Evolutionary conservation across 1,140 invertebrate genomes (phyloP).

Genomic region (Mercenaria mercenaria): DNA sequence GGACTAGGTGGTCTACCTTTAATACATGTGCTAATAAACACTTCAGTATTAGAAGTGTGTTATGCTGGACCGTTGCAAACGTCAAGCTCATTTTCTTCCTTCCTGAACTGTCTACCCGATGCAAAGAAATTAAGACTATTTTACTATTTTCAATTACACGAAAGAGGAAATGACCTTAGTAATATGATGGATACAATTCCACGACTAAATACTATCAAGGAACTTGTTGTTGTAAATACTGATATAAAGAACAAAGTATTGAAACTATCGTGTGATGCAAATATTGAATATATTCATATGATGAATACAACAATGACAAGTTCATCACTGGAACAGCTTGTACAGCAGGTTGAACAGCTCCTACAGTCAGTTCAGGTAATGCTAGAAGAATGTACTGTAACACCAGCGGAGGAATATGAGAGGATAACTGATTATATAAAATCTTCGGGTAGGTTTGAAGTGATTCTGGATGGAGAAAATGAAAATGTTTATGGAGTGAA

Average conservation of each 20-base stretch:
- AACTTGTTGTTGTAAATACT: not conserved
- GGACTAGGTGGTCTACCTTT: not conserved
- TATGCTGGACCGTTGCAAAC: not conserved
- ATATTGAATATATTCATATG: not conserved
- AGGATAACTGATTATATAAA: not conserved
- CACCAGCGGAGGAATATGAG: not conserved
- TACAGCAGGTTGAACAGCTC: not conserved
- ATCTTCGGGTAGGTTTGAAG: not conserved
- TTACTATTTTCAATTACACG: not conserved
- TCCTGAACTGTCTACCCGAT: not conserved
- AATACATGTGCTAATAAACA: not conserved
- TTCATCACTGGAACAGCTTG: not conserved
- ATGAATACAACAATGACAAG: not conserved
- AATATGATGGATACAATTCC: not conserved
- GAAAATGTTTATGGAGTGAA: no score
- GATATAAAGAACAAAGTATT: not conserved
- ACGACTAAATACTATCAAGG: not conserved
- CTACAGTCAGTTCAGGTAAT: not conserved
- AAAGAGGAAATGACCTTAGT: not conserved
- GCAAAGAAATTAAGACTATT: not conserved
- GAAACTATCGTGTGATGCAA: not conserved
- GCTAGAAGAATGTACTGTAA: not conserved
- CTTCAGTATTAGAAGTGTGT: not conserved
- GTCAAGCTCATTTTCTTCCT: not conserved
- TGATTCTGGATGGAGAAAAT: not conserved